Evolutionary conservation across 2,888 invertebrate genomes (phyloP).

Genomic region (Eupithecia subfuscata): DNA sequence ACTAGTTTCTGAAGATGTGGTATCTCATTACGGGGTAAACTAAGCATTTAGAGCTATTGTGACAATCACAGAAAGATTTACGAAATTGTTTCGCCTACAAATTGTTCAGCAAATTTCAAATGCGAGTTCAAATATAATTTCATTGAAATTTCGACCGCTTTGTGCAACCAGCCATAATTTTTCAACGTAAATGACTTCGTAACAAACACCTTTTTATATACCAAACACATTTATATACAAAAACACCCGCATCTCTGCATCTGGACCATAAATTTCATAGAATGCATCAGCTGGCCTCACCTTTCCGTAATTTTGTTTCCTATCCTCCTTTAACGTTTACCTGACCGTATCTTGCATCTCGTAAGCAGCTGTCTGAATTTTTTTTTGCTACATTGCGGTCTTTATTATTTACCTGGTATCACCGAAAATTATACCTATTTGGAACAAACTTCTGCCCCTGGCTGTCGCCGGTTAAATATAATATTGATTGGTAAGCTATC

Average conservation of each 20-base stretch:
- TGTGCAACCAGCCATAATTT: not conserved
- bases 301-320: conserved; percentile 35
- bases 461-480: not conserved
- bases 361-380: conserved; percentile 24
- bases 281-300: conserved; percentile 39
- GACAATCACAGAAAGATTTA: not conserved
- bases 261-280: conserved; percentile 35
- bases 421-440: not conserved
- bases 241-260: conserved; percentile 24
- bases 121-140: not conserved
- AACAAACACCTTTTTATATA: not conserved
- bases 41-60: not conserved
- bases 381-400: conserved; percentile 16
- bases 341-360: conserved; percentile 30
- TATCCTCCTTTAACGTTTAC: conserved; percentile 22
- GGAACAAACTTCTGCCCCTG: not conserved
- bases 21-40: not conserved
- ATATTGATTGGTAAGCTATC: not conserved
- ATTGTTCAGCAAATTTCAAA: not conserved
- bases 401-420: conserved; percentile 1
- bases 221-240: conserved; percentile 17
- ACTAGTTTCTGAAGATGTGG: not conserved
- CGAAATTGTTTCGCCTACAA: not conserved
- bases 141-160: not conserved
- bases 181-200: not conserved